Conservation (phyloP, 2,888 invertebrate genomes). For the Kuschelorhynchus macadamiae region DNA sequence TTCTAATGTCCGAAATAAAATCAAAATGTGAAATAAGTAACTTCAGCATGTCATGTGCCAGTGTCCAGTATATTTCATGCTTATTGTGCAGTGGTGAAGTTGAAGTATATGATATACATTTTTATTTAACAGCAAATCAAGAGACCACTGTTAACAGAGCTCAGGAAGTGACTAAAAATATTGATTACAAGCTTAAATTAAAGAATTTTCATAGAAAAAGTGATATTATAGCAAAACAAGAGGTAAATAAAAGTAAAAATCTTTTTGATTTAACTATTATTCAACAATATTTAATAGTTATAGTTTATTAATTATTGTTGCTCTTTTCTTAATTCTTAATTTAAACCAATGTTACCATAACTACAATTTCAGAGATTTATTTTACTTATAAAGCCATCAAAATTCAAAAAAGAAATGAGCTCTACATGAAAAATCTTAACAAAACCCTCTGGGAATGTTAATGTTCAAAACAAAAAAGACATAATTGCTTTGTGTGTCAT, state of each 20-base stretch:
- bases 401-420: too few species aligned
- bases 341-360: too few species aligned
- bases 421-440: too few species aligned
- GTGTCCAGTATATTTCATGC: conserved; percentile 74
- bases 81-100: conserved; percentile 74
- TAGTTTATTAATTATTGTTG: too few species aligned
- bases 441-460: too few species aligned
- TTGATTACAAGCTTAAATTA: conserved; percentile 45
- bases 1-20: conserved; percentile 69
- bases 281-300: too few species aligned
- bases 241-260: conserved; percentile 51
- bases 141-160: conserved; percentile 51
- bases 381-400: too few species aligned
- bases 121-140: conserved; percentile 56
- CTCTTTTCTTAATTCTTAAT: too few species aligned
- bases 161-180: conserved; percentile 39
- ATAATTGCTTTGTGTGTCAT: too few species aligned
- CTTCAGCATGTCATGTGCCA: conserved; percentile 70
- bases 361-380: too few species aligned
- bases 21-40: conserved; percentile 70
- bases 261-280: too few species aligned
- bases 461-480: too few species aligned
- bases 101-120: conserved; percentile 70
- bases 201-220: conserved; percentile 44
- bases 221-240: conserved; percentile 50